Conservation (phyloP, 2,113 vertebrate species). For the Nerophis lumbriciformis region DNA sequence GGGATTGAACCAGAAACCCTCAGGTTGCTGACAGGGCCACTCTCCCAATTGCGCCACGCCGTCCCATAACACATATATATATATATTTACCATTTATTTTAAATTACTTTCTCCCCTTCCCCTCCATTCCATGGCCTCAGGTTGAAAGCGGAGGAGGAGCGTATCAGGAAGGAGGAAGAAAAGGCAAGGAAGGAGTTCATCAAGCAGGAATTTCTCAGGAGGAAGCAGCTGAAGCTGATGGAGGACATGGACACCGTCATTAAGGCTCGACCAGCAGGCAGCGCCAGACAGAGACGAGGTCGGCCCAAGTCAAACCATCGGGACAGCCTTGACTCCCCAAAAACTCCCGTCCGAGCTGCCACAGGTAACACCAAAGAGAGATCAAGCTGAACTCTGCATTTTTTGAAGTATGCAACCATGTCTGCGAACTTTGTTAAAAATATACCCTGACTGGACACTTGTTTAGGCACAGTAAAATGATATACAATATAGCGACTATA, state of each 20-base stretch:
- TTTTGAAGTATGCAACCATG: not conserved
- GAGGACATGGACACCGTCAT: constrained; percentile 92
- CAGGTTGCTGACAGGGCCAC: no score
- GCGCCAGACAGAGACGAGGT: constrained; percentile 79
- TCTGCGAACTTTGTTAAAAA: not conserved
- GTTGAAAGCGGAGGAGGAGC: constrained; percentile 93
- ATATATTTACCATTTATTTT: not conserved
- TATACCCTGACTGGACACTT: not conserved
- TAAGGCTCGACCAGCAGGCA: constrained; percentile 74
- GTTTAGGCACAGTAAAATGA: no score
- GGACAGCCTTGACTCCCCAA: constrained; percentile 86
- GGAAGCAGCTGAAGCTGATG: constrained; percentile 96
- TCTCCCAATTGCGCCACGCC: no score
- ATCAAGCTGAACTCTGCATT: constrained; percentile 39
- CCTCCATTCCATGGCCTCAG: constrained; percentile 53
- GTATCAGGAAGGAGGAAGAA: constrained; percentile 91
- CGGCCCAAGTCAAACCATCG: constrained; percentile 94
- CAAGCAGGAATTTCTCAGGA: constrained; percentile 92
- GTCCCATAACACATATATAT: no score
- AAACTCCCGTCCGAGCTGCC: constrained; percentile 83
- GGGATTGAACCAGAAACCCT: no score
- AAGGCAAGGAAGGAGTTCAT: constrained; percentile 88
- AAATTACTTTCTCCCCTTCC: not conserved
- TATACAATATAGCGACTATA: no score
- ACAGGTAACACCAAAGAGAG: constrained; percentile 81